Conservation (phyloP, 2,113 vertebrate genomes). For the Pteropus alecto region DNA sequence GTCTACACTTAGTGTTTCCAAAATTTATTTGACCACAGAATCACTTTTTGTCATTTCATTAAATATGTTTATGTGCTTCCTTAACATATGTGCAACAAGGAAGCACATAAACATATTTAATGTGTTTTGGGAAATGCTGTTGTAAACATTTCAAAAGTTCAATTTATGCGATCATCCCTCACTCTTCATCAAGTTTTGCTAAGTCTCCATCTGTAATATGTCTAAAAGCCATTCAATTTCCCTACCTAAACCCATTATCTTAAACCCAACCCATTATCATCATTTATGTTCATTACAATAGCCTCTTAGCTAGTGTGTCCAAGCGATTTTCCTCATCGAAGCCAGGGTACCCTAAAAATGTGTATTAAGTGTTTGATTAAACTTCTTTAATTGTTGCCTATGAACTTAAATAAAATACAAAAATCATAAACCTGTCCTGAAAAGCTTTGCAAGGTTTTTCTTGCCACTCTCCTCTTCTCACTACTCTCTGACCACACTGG, state of each 20-base stretch:
- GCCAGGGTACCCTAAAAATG: not conserved
- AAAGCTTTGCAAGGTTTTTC: not conserved
- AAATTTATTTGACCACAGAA: slow-evolving; percentile 15
- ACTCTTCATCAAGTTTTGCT: not conserved
- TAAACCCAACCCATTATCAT: not conserved
- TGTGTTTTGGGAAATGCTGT: not conserved
- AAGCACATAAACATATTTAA: not conserved
- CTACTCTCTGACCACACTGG: not conserved
- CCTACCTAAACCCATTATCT: not conserved
- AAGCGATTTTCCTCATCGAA: not conserved
- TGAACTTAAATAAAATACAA: not conserved
- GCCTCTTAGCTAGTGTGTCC: not conserved
- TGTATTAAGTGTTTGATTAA: not conserved
- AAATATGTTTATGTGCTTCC: too few relatives aligned
- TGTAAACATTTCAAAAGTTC: not conserved
- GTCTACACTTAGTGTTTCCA: not conserved
- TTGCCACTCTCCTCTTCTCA: not conserved
- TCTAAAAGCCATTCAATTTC: not conserved
- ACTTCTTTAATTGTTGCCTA: not conserved
- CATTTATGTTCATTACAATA: not conserved
- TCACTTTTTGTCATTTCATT: not conserved
- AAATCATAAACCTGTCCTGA: not conserved
- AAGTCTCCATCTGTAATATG: not conserved
- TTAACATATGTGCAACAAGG: not conserved
- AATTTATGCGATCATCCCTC: not conserved